Evolutionary conservation across 1,140 invertebrate species (phyloP).

Genomic region (Lerema accius): DNA sequence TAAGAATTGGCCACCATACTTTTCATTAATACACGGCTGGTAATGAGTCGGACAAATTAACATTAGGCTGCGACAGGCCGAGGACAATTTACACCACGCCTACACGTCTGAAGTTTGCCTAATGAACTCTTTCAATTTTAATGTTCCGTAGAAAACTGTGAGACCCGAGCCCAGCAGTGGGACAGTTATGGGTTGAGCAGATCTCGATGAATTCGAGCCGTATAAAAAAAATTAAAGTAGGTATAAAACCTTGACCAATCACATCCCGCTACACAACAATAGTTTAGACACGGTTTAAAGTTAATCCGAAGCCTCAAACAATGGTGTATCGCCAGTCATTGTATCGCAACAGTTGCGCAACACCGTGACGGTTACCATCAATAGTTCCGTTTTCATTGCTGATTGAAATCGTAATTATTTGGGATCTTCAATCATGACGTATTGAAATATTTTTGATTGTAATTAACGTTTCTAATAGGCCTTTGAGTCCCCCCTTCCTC

Average conservation of each 20-base stretch:
- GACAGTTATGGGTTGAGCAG: too few relatives aligned
- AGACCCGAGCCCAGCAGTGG: too few relatives aligned
- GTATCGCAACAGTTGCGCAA: not conserved
- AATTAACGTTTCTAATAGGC: too few relatives aligned
- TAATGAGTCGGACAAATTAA: conserved; percentile 57
- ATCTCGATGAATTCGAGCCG: too few relatives aligned
- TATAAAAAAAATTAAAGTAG: too few relatives aligned
- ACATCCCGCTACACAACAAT: too few relatives aligned
- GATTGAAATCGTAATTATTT: not conserved
- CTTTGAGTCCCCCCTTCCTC: too few relatives aligned
- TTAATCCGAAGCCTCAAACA: not conserved
- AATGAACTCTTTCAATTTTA: too few relatives aligned
- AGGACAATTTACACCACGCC: conserved; percentile 50
- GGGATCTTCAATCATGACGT: too few relatives aligned
- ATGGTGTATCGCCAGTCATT: not conserved
- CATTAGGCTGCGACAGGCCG: conserved; percentile 45
- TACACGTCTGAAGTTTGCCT: conserved; percentile 32
- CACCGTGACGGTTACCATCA: not conserved
- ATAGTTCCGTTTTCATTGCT: not conserved
- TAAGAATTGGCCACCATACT: conserved; percentile 27
- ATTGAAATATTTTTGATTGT: too few relatives aligned
- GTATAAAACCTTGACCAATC: too few relatives aligned
- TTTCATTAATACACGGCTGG: conserved; percentile 55
- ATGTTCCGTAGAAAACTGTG: too few relatives aligned
- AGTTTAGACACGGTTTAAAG: not conserved